phyloP scores from a whole-genome alignment of 2,113 vertebrate genomes.

The Mixornis gularis region DNA sequence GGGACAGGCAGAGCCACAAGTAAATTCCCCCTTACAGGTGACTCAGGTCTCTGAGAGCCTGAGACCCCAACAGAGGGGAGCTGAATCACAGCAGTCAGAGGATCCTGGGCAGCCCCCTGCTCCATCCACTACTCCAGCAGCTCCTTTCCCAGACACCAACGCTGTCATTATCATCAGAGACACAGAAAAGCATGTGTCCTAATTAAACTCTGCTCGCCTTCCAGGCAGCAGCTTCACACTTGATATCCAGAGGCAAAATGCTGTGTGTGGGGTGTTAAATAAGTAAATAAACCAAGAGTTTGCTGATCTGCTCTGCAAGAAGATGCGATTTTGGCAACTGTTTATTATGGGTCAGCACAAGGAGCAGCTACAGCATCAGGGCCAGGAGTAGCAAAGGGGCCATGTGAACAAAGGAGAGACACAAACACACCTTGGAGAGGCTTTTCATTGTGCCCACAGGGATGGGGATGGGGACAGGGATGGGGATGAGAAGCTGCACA shows the following conservation, averaged over 20 bases:
- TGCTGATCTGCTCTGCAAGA: neutral
- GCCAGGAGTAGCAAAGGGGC: neutral
- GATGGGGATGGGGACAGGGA: neutral
- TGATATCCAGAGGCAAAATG: neutral
- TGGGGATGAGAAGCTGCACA: neutral
- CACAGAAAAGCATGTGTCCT: neutral
- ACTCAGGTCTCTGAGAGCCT: neutral
- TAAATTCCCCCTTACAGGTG: neutral
- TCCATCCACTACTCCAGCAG: neutral
- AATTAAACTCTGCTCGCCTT: neutral
- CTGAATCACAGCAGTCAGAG: neutral
- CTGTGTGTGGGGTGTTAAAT: neutral
- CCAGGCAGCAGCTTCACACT: neutral
- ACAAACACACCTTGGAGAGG: neutral
- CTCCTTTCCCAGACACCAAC: neutral
- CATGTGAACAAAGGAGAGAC: neutral
- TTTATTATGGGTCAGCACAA: neutral
- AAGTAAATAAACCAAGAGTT: neutral
- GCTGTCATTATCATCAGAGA: neutral
- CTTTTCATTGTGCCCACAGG: neutral
- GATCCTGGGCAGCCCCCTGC: neutral
- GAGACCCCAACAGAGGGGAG: neutral
- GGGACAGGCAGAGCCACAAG: neutral
- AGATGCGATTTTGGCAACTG: neutral
- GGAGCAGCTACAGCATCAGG: neutral